phyloP scores from a whole-genome alignment of 1,140 invertebrate species.

The Brachionus koreanus region DNA sequence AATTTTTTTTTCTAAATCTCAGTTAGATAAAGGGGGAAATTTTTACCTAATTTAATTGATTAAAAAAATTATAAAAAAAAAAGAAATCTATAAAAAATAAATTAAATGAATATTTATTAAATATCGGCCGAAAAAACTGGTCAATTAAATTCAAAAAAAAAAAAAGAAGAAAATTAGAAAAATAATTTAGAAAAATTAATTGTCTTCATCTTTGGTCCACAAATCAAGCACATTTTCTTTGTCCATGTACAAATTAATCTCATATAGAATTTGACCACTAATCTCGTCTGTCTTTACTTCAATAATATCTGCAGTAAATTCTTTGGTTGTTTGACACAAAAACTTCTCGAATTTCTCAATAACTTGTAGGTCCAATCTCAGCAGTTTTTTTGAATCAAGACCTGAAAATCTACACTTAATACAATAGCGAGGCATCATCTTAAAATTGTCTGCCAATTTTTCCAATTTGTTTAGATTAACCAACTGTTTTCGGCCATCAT shows the following conservation, averaged over 20 bases:
- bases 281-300: neutral
- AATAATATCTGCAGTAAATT: neutral
- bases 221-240: conserved; percentile 4
- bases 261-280: neutral
- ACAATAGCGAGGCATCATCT: conserved; percentile 15
- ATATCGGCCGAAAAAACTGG: neutral
- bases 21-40: too few relatives aligned
- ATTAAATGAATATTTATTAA: too few relatives aligned
- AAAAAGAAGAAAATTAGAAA: too few relatives aligned
- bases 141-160: neutral
- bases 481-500: neutral
- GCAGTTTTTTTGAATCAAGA: neutral
- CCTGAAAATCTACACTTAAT: conserved; percentile 2
- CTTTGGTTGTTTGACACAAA: neutral
- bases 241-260: neutral
- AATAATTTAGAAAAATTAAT: neutral
- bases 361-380: neutral
- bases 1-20: too few relatives aligned
- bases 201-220: neutral
- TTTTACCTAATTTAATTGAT: too few relatives aligned
- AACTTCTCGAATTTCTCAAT: neutral
- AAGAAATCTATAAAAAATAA: too few relatives aligned
- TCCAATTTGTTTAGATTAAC: neutral
- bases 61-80: too few relatives aligned
- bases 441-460: conserved; percentile 34